Base-by-base conservation (phyloP, 2,888 invertebrate species). In the Sarcophaga carnaria region DNA sequence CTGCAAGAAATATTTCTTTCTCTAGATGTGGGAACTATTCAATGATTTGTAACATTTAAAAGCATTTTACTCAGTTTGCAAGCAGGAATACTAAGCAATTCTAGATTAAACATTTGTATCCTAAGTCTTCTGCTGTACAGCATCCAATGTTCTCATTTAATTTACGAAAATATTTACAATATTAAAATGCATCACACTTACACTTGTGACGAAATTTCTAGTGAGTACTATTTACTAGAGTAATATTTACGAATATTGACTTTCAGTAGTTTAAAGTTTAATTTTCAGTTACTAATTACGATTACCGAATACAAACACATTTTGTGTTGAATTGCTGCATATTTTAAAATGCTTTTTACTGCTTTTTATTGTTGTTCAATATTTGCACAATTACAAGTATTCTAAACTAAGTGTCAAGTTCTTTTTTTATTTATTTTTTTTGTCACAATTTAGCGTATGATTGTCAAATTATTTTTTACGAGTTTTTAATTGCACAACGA, bases 401-500 rank as follows among this genome's bases (percentile, higher is more conserved):
- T 82, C 60, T 79, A 37, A 84, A 60, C 78, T 25, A 78, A 78
- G 27, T 81, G 74, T 37, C 37, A 0, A 37, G 6, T 0, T 0
- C 0, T 37, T 10, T 37, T 37, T 10, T 37, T 75, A 63, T 20
- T 20, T 20, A 79, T 63, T 64, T 25, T 77, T 82, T 14, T 80
- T 80, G 80, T 84, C 78, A 14, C 37, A 71, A 83, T 72, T 86
- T 80, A 76, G 76, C 81, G 75, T 80, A 12, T 69, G 45, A 83
- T 76, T 83, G 75, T 54, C 12, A 76, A 71, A 67, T 37, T 70
- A 82, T 20, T 76, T 20, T 72, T 63, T 74, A 54, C 54, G 54
- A 47, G 45, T 27, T 69, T 62, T 62, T 12, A 69, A 27, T 27
- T 20, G 54, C n/a, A 69, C 37, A 49, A 49, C 25, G 14, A 54